Evolutionary conservation across 2,797 vertebrate species (phyloP), one percentile per base, ranked within the genome.

Genomic region (Petrocephalus sullivani): DNA sequence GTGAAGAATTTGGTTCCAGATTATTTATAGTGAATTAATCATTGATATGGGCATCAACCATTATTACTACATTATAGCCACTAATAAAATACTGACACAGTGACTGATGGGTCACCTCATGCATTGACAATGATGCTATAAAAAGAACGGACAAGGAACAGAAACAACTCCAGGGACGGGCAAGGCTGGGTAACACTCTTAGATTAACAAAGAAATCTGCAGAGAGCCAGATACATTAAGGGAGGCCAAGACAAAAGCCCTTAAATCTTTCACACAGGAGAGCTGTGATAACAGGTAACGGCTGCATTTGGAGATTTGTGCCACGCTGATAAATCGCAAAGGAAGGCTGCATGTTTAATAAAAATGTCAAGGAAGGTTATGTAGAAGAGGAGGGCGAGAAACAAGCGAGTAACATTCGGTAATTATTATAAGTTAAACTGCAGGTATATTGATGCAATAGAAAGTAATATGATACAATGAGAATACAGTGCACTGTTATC

Each of bases 21-120:
- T 85, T 88, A 53, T 61, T 88, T 85, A 88, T 49, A 61, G 75
- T 85, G 81, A 64, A 88, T 46, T 88, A 49, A 88, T 83, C 87
- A 61, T 61, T 58, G 49, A 84, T 64, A 88, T 53, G 49, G 23
- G 41, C 78, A 53, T 88, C 49, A 88, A 53, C 49, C 57, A 53
- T 64, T 84, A 85, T 54, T 21, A n/a, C 82, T 64, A 19, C 16
- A 85, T 88, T 84, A 88, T 51, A 51, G 60, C 81, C 49, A 33
- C 37, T 85, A 58, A 88, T 64, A 61, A 83, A 67, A 84, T 67
- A 84, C 53, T 82, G 78, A 83, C 41, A 60, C 37, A 19, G 82
- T 82, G 87, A 88, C 87, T 57, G 75, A 88, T 67, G 49, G 33
- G 64, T 64, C 57, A 67, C 58, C 51, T 53, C 57, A 64, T 14